Evolutionary conservation across 2,113 vertebrate genomes (phyloP).

Genomic region (Hyperopisus bebe): DNA sequence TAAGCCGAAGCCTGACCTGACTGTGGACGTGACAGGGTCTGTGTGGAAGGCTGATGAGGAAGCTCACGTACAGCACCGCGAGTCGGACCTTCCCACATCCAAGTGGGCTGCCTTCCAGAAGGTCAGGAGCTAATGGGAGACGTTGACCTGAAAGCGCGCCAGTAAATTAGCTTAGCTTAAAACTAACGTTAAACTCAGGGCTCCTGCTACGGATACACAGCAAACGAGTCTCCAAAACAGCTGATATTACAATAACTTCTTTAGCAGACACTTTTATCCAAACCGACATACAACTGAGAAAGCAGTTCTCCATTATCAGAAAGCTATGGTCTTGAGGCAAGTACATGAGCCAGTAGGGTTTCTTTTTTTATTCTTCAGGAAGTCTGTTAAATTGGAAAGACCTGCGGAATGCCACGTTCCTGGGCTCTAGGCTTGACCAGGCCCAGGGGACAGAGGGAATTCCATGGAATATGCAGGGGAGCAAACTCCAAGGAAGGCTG

Average conservation of each 20-base stretch:
- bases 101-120: slow-evolving; percentile 18
- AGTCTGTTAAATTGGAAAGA: not conserved
- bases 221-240: not conserved
- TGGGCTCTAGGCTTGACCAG: not conserved
- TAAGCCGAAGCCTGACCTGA: slow-evolving; percentile 21
- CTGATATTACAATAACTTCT: slow-evolving; percentile 4
- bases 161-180: not conserved
- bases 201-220: not conserved
- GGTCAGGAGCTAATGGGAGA: slow-evolving; percentile 20
- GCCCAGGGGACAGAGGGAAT: slow-evolving; percentile 52
- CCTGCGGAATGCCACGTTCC: not conserved
- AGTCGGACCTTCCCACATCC: not conserved
- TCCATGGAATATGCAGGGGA: slow-evolving; percentile 40
- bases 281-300: not conserved
- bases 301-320: not conserved
- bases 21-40: slow-evolving; percentile 30
- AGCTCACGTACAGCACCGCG: slow-evolving; percentile 25
- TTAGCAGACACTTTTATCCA: not conserved
- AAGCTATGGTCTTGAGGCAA: not conserved
- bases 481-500: slow-evolving; percentile 32
- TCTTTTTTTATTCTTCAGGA: not conserved
- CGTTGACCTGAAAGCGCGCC: not conserved
- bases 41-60: slow-evolving; percentile 22
- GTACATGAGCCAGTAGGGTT: not conserved
- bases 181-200: not conserved